A percentile compares a stretch with the other conserved stretches of the same genome.
phyloP scores from a whole-genome alignment of 2,113 vertebrate genomes.

The Pelecanus crispus region DNA sequence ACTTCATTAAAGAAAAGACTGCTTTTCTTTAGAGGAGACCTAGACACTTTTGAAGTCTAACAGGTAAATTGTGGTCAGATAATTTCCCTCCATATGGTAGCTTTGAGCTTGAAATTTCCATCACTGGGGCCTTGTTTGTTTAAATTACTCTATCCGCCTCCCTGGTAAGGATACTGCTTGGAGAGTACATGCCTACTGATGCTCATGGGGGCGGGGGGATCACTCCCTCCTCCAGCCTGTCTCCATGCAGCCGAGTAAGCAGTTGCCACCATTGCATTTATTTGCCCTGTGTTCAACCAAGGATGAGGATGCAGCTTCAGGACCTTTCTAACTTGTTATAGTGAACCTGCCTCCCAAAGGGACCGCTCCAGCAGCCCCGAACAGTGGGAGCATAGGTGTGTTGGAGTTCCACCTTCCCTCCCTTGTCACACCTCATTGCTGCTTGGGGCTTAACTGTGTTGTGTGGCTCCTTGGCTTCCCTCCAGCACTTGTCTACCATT shows the following conservation, averaged over 20 bases:
- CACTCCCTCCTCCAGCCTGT: not conserved
- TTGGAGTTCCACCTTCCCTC: not conserved
- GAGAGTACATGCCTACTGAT: not conserved
- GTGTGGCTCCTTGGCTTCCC: not conserved
- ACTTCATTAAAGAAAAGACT: slow-evolving; percentile 66
- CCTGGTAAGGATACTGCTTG: not conserved
- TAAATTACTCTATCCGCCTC: slow-evolving; percentile 1
- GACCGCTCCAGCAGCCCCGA: not conserved
- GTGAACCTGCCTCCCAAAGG: not conserved
- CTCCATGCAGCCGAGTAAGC: not conserved
- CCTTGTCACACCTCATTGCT: not conserved
- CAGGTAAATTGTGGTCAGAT: slow-evolving; percentile 61
- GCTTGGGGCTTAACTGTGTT: not conserved
- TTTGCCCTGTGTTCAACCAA: not conserved
- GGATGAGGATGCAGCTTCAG: not conserved
- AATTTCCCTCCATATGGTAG: slow-evolving; percentile 8
- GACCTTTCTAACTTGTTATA: not conserved
- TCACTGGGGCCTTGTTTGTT: slow-evolving; percentile 59
- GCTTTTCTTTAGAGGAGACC: slow-evolving; percentile 68
- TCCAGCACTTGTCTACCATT: not conserved
- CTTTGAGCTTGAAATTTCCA: slow-evolving; percentile 54
- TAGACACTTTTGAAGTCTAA: slow-evolving; percentile 56
- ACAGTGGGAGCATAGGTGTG: not conserved
- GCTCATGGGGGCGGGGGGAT: not conserved
- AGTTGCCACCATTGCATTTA: not conserved